These are phyloP conservation scores for Alcedo quadribrachys DNA, from an alignment of 2,797 vertebrate genomes.

Conservation along the genomic window DNA sequence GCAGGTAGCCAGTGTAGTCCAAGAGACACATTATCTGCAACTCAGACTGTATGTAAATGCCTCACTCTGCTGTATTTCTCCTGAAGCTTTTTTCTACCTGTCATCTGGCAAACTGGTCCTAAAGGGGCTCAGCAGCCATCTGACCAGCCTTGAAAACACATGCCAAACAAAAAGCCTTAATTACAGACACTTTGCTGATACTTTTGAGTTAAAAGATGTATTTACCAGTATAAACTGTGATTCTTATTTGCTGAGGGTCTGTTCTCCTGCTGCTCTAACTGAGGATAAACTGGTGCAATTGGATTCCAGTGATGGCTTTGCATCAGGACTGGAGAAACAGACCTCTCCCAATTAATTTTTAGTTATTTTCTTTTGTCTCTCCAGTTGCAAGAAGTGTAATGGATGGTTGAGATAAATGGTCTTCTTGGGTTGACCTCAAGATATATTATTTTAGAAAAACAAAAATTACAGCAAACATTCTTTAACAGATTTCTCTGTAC, in stretches of 20 bases:
- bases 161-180: background rate
- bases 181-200: background rate
- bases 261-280: background rate
- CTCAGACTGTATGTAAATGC: background rate
- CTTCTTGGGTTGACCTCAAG: slow-evolving; percentile 2
- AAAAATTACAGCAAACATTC: background rate
- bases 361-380: background rate
- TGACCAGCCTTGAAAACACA: background rate
- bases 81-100: background rate
- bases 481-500: background rate
- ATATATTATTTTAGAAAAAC: background rate
- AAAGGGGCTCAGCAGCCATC: background rate
- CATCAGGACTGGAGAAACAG: background rate
- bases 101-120: background rate
- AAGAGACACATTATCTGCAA: background rate
- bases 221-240: background rate
- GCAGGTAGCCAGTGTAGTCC: background rate
- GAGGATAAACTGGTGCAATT: background rate
- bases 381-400: background rate
- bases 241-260: background rate
- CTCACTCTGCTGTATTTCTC: background rate
- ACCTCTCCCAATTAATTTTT: background rate
- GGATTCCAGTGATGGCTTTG: background rate
- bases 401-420: background rate
- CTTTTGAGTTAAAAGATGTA: background rate